Conservation (phyloP, 2,888 invertebrate species). For the Eutolmus rufibarbis region DNA sequence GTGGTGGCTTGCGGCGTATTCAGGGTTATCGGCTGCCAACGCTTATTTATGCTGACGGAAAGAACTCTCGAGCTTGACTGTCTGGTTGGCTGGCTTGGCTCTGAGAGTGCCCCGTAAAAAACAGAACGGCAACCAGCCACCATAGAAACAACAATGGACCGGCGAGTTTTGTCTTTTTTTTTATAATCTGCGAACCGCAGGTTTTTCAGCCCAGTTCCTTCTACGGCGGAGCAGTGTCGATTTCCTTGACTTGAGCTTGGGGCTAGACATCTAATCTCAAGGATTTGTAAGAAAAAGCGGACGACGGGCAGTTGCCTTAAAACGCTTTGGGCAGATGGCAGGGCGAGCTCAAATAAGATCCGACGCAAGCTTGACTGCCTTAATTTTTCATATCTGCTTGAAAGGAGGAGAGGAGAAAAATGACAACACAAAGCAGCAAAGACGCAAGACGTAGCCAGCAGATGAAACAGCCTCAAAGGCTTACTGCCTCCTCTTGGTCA, state of each 20-base stretch:
- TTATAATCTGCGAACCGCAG: neutral
- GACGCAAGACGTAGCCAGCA: neutral
- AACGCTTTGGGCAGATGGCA: neutral
- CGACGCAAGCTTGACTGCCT: neutral
- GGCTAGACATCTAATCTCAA: conserved; percentile 10
- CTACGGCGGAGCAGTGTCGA: neutral
- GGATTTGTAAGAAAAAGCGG: neutral
- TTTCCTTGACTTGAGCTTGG: neutral
- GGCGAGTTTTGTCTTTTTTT: neutral
- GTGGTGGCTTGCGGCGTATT: conserved; percentile 17
- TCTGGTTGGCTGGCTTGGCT: neutral
- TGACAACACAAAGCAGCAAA: neutral
- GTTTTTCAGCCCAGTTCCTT: conserved; percentile 4
- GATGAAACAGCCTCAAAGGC: neutral
- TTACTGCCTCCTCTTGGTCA: neutral
- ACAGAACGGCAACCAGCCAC: neutral
- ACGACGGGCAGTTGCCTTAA: neutral
- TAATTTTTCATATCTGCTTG: neutral
- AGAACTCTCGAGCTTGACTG: neutral
- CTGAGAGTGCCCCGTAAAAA: neutral
- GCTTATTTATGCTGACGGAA: neutral
- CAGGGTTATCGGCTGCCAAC: conserved; percentile 17
- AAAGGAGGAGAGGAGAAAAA: neutral
- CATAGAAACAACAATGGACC: conserved; percentile 7
- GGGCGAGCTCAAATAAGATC: neutral